Conservation (phyloP, 2,797 vertebrate genomes). For the Uromys caudimaculatus region DNA sequence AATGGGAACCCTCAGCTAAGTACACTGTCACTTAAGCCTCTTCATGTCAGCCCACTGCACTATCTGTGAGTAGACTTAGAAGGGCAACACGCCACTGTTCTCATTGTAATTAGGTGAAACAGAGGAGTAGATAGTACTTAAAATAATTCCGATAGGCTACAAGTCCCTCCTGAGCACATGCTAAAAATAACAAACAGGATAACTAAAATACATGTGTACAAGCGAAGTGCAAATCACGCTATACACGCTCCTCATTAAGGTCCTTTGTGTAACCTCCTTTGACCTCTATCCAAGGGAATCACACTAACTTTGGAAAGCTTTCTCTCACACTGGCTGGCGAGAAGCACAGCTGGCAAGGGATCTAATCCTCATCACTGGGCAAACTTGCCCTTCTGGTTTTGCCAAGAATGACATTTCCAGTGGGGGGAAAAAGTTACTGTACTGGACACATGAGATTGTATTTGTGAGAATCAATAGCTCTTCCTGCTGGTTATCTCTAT, state of each 20-base stretch:
- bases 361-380: conserved; percentile 85
- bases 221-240: conserved; percentile 54
- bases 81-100: background rate
- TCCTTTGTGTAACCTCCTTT: conserved; percentile 78
- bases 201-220: conserved; percentile 39
- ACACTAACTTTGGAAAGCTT: conserved; percentile 78
- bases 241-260: conserved; percentile 69
- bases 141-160: conserved; percentile 23
- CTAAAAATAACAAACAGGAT: conserved; percentile 51
- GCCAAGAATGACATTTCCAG: conserved; percentile 86
- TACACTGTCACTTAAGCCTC: background rate
- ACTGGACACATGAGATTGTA: conserved; percentile 70
- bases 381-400: conserved; percentile 87
- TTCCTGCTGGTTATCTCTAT: conserved; percentile 73
- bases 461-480: conserved; percentile 57
- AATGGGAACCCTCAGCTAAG: conserved; percentile 2
- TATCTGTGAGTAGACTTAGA: background rate
- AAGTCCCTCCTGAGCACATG: conserved; percentile 16
- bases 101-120: conserved; percentile 49
- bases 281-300: conserved; percentile 85
- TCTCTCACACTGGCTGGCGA: conserved; percentile 84
- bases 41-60: background rate
- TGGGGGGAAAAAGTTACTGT: conserved; percentile 77
- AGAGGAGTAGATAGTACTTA: conserved; percentile 36
- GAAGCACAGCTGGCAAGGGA: conserved; percentile 88